Base-by-base conservation (phyloP, 2,113 vertebrate genomes). In the Vidua chalybeata region DNA sequence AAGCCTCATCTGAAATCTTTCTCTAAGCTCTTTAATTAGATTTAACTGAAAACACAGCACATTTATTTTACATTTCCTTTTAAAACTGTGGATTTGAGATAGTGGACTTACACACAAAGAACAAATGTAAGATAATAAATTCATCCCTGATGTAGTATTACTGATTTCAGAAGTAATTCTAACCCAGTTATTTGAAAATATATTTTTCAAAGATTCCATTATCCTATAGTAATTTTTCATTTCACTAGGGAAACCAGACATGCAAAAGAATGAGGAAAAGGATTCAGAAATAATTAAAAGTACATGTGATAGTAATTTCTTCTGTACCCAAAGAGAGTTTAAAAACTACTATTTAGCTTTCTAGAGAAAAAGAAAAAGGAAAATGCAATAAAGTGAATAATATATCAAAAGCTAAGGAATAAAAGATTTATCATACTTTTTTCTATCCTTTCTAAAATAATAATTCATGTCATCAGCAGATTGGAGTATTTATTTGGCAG, bases 181-280 rank as follows among this genome's bases (percentile, higher is more conserved):
- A 14, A 15, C 20, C 30, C 10, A 59, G 18, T 87, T 94, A 91
- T 82, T 94, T 89, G 46, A 27, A 94, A 96, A 87, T 89, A 79
- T 49, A 69, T 64, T 89, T 95, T 89, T 89, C n/a, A 66, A 79
- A 83, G 18, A 9, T 85, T 94, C 93, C 26, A 73, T 91, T 96
- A 58, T 87, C 54, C 80, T 41, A 62, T 10, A n/a, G 51, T 23
- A 91, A 63, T 85, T 91, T 94, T 90, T 77, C 30, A 80, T 91
- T 95, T 94, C 81, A 73, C 43, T 43, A 23, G 41, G 22, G 62
- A 95, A 91, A 74, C 18, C 3, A 58, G 46, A 33, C 30, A 35
- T 62, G 39, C 26, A 80, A 93, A 80, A 84, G 21, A 48, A 71
- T 0, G 2, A 85, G 78, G 22, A 71, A 85, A 89, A 91, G 2